Evolutionary conservation across 2,888 invertebrate genomes (phyloP), one percentile per base, ranked within the genome.

Genomic region (Drosophila tripunctata): DNA sequence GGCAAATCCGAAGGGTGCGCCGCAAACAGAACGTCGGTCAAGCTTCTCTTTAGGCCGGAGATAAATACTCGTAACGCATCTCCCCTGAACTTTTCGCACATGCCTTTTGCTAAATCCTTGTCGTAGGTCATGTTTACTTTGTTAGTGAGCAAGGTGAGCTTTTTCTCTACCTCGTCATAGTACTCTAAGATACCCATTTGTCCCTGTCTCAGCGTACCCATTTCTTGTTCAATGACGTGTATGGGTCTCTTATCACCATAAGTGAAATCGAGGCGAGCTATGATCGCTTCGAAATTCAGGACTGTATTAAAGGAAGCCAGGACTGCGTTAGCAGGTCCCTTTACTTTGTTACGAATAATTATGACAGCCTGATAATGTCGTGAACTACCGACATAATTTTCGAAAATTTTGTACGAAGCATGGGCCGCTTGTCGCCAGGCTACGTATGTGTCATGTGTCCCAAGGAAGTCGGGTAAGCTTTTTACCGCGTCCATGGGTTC

Each of bases 41-140:
- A 31, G 10, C n/a, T 31, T 10, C 31, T 31, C n/a, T 31, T 31
- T 10, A 31, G 8, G 1, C 31, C 31, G 10, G 31, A 31, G 6
- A 31, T 31, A 4, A 31, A 10, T 4, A 31, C 31, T 8, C 31
- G 31, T n/a, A 24, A 24, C 1, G 22, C 22, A 7, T n/a, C n/a
- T n/a, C n/a, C n/a, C n/a, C n/a, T n/a, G n/a, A n/a, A 21, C 3
- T 21, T 21, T 21, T 24, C 22, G 7, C 40, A 22, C 22, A 38
- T 19, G 10, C 40, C 40, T 12, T 22, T 22, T 6, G 40, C 40
- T 3, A 19, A 38, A 38, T 10, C 38, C n/a, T 30, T 38, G 17
- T 38, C 19, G 8, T 38, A 38, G 19, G 40, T n/a, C 40, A 40
- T 40, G n/a, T 40, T 21, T n/a, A 12, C 40, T n/a, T 40, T 40